Conservation (phyloP, 2,888 invertebrate genomes). For the Netelia melanura region DNA sequence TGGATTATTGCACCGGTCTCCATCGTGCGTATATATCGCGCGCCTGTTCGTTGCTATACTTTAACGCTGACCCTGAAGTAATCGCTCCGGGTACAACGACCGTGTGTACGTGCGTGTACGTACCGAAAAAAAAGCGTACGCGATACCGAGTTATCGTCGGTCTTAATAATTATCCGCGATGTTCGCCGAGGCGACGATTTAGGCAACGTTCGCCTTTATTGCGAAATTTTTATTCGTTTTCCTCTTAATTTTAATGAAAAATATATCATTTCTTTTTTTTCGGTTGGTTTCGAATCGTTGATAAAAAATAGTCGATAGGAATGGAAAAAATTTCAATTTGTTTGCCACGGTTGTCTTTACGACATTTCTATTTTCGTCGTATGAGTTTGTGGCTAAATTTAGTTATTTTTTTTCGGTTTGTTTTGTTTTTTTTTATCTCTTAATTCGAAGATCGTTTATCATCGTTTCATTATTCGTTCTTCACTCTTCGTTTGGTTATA, state of each 20-base stretch:
- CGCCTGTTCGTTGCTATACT: constrained; percentile 37
- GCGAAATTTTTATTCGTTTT: no score
- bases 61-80: constrained; percentile 63
- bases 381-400: not conserved
- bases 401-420: not conserved
- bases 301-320: no score
- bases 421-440: not conserved
- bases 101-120: constrained; percentile 46
- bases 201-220: no score
- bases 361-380: not conserved
- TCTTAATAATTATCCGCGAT: not conserved
- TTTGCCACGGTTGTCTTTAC: not conserved
- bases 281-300: no score
- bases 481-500: not conserved
- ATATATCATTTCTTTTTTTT: not conserved
- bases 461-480: constrained; percentile 13
- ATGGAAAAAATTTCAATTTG: no score
- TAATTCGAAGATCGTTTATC: not conserved
- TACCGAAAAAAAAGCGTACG: constrained; percentile 20
- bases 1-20: constrained; percentile 35
- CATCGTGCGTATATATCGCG: not conserved
- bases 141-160: not conserved
- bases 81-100: constrained; percentile 62
- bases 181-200: no score
- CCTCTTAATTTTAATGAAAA: not conserved